Base-by-base conservation (phyloP, 1,140 invertebrate species). In the Hylyphantes graminicola region DNA sequence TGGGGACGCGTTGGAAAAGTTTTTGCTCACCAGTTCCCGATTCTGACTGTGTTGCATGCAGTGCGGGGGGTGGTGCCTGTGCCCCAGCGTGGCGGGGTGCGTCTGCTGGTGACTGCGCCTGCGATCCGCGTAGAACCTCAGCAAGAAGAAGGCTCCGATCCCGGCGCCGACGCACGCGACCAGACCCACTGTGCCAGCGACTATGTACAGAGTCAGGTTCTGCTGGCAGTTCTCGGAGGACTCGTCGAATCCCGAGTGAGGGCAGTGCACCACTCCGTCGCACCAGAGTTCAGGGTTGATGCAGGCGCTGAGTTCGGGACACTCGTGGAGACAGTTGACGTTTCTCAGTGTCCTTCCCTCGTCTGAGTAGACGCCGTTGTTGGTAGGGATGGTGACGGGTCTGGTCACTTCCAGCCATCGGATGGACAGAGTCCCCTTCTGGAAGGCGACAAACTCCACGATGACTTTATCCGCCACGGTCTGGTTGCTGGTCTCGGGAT, bases 201-300 rank as follows among this genome's bases (percentile, higher is more conserved):
- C 75, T 50, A 86, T 55, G 61, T 86, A 86, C 10, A 86, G 55
- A 13, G 79, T 85, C 50, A 85, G n/a, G 21, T 77, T 68, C 55
- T 80, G 68, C 21, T 72, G 86, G 93, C 92, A 74, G 92, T 92
- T 12, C 51, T 92, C 91, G 19, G 95, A 90, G 6, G 95, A 92
- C 89, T 97, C 96, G 90, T 97, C 96, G 88, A 94, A 93, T 0
- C 94, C 95, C 2, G 94, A 95, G 3, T 94, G 95, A 0, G 96
- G 96, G 88, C 96, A 97, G 87, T 97, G 95, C 50, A 92, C 91
- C 13, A 93, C 90, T 0, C 95, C 95, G 87, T 97, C 95, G 89
- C 96, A 97, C 95, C 95, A 96, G 9, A 97, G 91, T n/a, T 93
- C 93, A 0, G 93, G 91, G 87, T 95, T 95, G 87, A 97, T 96